Percentiles rank a stretch among this genome's conserved stretches.
These are phyloP conservation scores for Hydriomena furcata DNA, from an alignment of 2,888 invertebrate genomes.

Conservation along the genomic window DNA sequence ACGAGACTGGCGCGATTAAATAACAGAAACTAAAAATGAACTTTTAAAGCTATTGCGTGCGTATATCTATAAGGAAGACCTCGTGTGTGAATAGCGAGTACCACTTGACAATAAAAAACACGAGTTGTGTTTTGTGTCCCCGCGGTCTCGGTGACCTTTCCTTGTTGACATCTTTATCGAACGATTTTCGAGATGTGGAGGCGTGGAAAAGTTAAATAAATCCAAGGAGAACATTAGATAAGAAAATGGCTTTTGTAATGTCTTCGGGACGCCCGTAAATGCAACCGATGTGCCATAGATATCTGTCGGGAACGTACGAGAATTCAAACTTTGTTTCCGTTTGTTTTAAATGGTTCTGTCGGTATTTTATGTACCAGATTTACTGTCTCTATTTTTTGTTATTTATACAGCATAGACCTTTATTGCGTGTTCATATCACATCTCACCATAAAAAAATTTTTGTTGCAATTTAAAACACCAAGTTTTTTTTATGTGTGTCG, in stretches of 20 bases:
- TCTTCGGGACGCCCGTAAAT: slow-evolving; percentile 80
- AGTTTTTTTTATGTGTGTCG: too few relatives aligned
- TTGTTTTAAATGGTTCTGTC: slow-evolving; percentile 27
- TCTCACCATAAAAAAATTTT: too few relatives aligned
- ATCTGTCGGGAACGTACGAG: slow-evolving; percentile 64
- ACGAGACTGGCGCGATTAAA: slow-evolving; percentile 2
- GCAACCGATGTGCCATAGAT: slow-evolving; percentile 77
- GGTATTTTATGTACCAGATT: slow-evolving; percentile 25
- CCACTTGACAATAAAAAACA: slow-evolving; percentile 46
- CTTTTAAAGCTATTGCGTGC: slow-evolving; percentile 21
- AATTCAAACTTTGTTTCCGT: slow-evolving; percentile 56
- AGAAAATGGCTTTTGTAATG: slow-evolving; percentile 82
- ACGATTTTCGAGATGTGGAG: slow-evolving; percentile 75
- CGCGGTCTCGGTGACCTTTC: slow-evolving; percentile 64
- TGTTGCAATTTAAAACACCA: too few relatives aligned
- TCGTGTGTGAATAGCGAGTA: slow-evolving; percentile 40
- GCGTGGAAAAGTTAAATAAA: slow-evolving; percentile 82
- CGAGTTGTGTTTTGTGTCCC: slow-evolving; percentile 48
- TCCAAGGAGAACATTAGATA: slow-evolving; percentile 79
- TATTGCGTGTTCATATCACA: too few relatives aligned
- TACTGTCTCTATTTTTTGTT: too few relatives aligned
- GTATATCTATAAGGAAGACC: slow-evolving; percentile 31
- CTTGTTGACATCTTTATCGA: slow-evolving; percentile 79
- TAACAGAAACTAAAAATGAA: slow-evolving; percentile 11
- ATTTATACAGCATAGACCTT: too few relatives aligned